phyloP scores from a whole-genome alignment of 2,888 invertebrate species.

The Atethmia centrago region DNA sequence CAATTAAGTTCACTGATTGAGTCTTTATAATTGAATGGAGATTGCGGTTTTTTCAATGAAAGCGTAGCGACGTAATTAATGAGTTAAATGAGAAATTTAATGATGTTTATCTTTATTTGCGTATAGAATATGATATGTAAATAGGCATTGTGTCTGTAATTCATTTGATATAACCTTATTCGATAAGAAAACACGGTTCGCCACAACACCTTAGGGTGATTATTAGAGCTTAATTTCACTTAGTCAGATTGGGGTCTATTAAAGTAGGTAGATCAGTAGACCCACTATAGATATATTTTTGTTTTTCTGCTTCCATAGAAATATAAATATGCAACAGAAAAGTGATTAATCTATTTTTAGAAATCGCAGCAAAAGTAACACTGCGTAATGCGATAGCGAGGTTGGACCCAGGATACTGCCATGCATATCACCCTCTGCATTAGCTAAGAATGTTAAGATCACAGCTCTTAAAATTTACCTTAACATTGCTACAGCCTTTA shows the following conservation, averaged over 20 bases:
- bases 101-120: neutral
- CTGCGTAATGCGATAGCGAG: neutral
- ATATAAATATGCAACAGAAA: neutral
- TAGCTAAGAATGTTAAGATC: too few species aligned
- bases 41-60: conserved; percentile 60
- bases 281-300: neutral
- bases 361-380: neutral
- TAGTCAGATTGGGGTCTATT: neutral
- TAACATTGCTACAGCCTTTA: neutral
- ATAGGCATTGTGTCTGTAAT: neutral
- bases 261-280: neutral
- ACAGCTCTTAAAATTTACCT: neutral
- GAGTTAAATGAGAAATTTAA: conserved; percentile 5
- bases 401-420: conserved; percentile 17
- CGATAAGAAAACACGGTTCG: neutral
- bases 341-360: neutral
- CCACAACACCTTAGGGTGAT: neutral
- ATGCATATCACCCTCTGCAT: conserved; percentile 1
- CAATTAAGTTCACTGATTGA: conserved; percentile 58
- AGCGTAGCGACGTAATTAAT: conserved; percentile 26
- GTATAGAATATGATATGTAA: neutral
- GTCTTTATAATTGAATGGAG: conserved; percentile 54
- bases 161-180: neutral
- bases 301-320: neutral
- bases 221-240: neutral